Percentiles rank a stretch among this genome's conserved stretches.
phyloP scores from a whole-genome alignment of 2,797 vertebrate genomes.

The Acipenser transmontanus region DNA sequence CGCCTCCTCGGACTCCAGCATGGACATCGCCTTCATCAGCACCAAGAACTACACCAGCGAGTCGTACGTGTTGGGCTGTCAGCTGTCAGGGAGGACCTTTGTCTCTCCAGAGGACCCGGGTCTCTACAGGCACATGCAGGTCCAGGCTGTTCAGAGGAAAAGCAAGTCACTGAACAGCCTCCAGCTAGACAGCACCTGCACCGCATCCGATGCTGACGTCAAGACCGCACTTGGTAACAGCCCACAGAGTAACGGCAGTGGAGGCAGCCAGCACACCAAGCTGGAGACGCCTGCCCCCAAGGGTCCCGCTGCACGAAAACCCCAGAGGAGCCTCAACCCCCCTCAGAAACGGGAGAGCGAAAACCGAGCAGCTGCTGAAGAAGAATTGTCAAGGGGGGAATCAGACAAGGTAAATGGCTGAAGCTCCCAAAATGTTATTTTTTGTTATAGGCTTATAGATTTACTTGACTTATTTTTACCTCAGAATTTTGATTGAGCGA shows the following conservation, averaged over 20 bases:
- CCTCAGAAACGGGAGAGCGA: slow-evolving; percentile 61
- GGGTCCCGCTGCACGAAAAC: slow-evolving; percentile 56
- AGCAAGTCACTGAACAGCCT: slow-evolving; percentile 93
- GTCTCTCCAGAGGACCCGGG: slow-evolving; percentile 57
- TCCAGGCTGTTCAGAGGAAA: slow-evolving; percentile 81
- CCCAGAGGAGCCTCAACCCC: slow-evolving; percentile 65
- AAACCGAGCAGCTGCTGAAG: slow-evolving; percentile 61
- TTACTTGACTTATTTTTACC: neutral
- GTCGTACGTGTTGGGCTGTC: slow-evolving; percentile 62
- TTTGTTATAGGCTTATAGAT: neutral
- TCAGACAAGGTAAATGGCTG: slow-evolving; percentile 47
- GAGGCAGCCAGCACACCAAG: slow-evolving; percentile 68
- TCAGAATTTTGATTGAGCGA: neutral
- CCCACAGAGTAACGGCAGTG: slow-evolving; percentile 58
- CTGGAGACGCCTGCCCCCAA: slow-evolving; percentile 76
- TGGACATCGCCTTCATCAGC: slow-evolving; percentile 89
- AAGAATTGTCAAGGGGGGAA: slow-evolving; percentile 63
- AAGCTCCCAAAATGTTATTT: neutral
- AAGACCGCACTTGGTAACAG: slow-evolving; percentile 59
- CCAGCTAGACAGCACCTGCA: slow-evolving; percentile 79
- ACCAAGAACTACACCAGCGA: slow-evolving; percentile 71
- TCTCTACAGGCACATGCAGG: slow-evolving; percentile 63
- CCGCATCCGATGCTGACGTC: slow-evolving; percentile 35
- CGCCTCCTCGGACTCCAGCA: slow-evolving; percentile 85
- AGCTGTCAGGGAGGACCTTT: slow-evolving; percentile 48